These are phyloP conservation scores for Rhadina sibilatrix DNA, from an alignment of 2,113 vertebrate genomes.

Conservation along the genomic window DNA sequence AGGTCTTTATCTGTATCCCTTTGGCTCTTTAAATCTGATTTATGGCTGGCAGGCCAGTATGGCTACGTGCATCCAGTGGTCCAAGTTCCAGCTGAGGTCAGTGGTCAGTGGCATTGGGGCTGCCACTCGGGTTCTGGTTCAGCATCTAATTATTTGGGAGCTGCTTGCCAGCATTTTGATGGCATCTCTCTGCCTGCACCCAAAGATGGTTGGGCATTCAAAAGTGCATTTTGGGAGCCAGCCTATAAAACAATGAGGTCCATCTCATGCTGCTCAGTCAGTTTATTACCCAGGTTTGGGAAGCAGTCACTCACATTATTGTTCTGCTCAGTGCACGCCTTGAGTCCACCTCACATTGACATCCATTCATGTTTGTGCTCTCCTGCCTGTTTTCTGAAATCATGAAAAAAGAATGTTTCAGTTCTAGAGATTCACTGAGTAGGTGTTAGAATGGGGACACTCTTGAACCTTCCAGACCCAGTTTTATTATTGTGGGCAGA, in stretches of 20 bases:
- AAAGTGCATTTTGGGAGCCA: background rate
- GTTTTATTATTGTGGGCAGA: background rate
- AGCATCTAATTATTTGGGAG: background rate
- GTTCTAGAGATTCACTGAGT: background rate
- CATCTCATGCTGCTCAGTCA: background rate
- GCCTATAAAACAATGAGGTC: background rate
- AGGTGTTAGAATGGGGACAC: background rate
- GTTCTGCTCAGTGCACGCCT: background rate
- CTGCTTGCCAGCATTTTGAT: background rate
- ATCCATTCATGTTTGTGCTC: background rate
- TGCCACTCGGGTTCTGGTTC: background rate
- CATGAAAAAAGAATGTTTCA: background rate
- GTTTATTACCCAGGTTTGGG: background rate
- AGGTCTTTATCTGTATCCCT: background rate
- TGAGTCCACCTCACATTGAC: background rate
- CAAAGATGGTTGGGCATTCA: background rate
- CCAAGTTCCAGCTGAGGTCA: background rate
- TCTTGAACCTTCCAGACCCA: background rate
- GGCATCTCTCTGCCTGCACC: background rate
- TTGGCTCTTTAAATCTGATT: background rate
- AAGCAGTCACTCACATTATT: background rate
- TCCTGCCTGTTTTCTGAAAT: background rate
- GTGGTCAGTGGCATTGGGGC: background rate
- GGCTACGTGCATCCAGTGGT: background rate
- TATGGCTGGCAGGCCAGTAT: background rate